Evolutionary conservation across 2,888 invertebrate species (phyloP).

Genomic region (Drosophila histrio): DNA sequence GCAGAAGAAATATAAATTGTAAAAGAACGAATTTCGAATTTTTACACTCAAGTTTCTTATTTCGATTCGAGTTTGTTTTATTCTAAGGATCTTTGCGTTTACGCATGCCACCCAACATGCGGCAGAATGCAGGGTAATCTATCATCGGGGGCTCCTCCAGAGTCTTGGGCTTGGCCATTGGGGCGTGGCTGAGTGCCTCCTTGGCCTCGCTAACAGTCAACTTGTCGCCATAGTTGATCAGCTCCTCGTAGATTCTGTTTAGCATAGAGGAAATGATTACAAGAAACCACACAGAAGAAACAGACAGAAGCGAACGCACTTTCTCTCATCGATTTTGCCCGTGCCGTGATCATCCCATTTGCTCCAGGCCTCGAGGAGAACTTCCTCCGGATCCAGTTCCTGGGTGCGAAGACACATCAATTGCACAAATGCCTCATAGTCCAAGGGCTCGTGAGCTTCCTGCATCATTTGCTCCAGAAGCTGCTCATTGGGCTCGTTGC

Average conservation of each 20-base stretch:
- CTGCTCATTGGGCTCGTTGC: constrained; percentile 86
- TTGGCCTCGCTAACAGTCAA: constrained; percentile 87
- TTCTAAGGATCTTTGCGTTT: constrained; percentile 82
- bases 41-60: not conserved
- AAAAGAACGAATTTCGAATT: not conserved
- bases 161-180: constrained; percentile 85
- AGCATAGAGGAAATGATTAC: too few species aligned
- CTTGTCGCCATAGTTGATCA: constrained; percentile 88
- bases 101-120: constrained; percentile 86
- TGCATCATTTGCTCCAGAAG: constrained; percentile 87
- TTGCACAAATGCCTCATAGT: constrained; percentile 87
- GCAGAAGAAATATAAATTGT: not conserved
- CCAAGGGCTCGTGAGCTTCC: constrained; percentile 86
- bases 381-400: constrained; percentile 88
- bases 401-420: constrained; percentile 87
- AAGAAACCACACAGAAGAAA: not conserved
- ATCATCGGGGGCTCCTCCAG: constrained; percentile 86
- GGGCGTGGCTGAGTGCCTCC: constrained; percentile 87
- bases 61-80: not conserved
- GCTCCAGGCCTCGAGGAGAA: constrained; percentile 87
- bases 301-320: constrained; percentile 83
- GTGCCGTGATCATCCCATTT: constrained; percentile 88
- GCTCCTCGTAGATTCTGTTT: constrained; percentile 87
- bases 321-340: constrained; percentile 87
- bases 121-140: constrained; percentile 88